These are phyloP conservation scores for Yponomeuta cagnagella DNA, from an alignment of 2,888 invertebrate species.

Conservation along the genomic window DNA sequence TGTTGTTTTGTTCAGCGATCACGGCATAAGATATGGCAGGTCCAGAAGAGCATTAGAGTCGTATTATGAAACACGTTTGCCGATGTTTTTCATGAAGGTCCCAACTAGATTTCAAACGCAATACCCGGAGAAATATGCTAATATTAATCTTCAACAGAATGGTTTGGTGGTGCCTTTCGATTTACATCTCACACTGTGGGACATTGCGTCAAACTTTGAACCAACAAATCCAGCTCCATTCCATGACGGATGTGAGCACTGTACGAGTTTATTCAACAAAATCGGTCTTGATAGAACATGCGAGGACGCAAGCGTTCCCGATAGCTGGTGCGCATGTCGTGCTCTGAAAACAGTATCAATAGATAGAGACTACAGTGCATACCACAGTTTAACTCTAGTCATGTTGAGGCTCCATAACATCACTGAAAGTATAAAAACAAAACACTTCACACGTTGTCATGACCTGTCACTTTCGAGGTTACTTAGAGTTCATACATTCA, in stretches of 20 bases:
- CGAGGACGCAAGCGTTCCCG: not conserved
- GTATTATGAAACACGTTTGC: not conserved
- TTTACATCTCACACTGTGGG: not conserved
- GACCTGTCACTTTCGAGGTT: not conserved
- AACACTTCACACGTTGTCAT: not conserved
- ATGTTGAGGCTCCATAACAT: not conserved
- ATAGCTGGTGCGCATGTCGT: constrained; percentile 1
- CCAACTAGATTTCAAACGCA: not conserved
- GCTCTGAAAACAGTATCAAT: not conserved
- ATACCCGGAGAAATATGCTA: not conserved
- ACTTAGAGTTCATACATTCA: not conserved
- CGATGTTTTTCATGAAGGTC: constrained; percentile 2
- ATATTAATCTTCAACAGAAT: not conserved
- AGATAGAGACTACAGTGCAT: constrained; percentile 1
- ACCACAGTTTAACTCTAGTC: not conserved
- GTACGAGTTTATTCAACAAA: constrained; percentile 3
- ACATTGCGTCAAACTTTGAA: not conserved
- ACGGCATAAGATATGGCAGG: not conserved
- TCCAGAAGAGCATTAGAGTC: not conserved
- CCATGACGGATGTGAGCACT: not conserved
- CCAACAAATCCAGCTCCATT: not conserved
- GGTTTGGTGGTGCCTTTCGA: not conserved
- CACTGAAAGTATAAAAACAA: not conserved
- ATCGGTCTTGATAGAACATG: not conserved
- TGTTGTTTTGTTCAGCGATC: constrained; percentile 2